Evolutionary conservation across 1,140 invertebrate species (phyloP).

Genomic region (Trichogramma pretiosum): DNA sequence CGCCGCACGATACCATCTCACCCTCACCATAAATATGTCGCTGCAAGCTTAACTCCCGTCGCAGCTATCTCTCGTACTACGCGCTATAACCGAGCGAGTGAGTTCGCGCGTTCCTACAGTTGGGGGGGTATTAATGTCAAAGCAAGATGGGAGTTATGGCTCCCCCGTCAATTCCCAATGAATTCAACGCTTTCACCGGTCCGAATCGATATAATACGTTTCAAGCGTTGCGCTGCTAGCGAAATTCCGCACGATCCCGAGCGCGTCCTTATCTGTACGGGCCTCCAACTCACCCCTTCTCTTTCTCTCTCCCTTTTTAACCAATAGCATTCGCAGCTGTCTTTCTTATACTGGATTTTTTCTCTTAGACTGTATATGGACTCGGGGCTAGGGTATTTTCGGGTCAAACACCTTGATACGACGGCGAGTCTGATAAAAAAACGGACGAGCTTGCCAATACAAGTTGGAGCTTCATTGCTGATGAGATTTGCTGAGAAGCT

Average conservation of each 20-base stretch:
- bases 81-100: conserved; percentile 7
- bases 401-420: background rate
- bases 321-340: too few species aligned
- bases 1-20: conserved; percentile 43
- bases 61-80: conserved; percentile 32
- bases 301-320: conserved; percentile 4
- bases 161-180: conserved; percentile 48
- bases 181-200: conserved; percentile 44
- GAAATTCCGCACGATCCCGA: conserved; percentile 2
- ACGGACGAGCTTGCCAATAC: background rate
- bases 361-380: background rate
- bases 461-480: background rate
- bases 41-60: conserved; percentile 44
- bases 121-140: conserved; percentile 46
- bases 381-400: too few species aligned
- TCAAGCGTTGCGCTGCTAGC: conserved; percentile 1
- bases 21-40: conserved; percentile 48
- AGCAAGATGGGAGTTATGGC: conserved; percentile 45
- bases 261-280: conserved; percentile 10
- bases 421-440: background rate
- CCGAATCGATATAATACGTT: conserved; percentile 36
- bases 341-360: too few species aligned
- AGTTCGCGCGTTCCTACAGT: conserved; percentile 24
- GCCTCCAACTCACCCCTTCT: conserved; percentile 14
- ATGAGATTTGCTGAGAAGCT: conserved; percentile 12